Percentiles rank a stretch among this genome's conserved stretches.
Conservation (phyloP, 2,888 invertebrate species). For the Actias luna region DNA sequence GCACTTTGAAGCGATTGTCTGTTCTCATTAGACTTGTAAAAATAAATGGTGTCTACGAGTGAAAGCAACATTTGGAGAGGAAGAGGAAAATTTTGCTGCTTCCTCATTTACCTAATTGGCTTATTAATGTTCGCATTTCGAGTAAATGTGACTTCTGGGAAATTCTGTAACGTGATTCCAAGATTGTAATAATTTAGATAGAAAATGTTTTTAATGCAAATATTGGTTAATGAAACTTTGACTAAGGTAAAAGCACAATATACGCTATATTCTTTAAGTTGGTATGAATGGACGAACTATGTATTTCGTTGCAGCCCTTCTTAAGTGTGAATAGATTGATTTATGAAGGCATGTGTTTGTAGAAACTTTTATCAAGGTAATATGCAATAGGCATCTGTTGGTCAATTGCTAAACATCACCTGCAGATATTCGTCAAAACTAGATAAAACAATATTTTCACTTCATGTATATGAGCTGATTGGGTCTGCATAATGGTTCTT, state of each 20-base stretch:
- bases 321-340: neutral
- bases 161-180: constrained; percentile 18
- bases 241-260: neutral
- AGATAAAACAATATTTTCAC: constrained; percentile 47
- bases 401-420: constrained; percentile 73
- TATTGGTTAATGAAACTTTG: neutral
- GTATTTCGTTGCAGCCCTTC: too few species aligned
- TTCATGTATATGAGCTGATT: constrained; percentile 27
- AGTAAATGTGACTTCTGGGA: constrained; percentile 20
- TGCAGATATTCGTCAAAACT: constrained; percentile 80
- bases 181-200: constrained; percentile 10
- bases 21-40: constrained; percentile 69
- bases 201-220: neutral
- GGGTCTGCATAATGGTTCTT: constrained; percentile 18
- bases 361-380: constrained; percentile 70
- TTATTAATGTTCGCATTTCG: constrained; percentile 31
- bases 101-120: constrained; percentile 47
- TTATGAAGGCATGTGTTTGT: constrained; percentile 46
- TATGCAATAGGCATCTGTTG: constrained; percentile 75
- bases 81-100: constrained; percentile 37
- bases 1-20: constrained; percentile 55
- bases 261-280: neutral
- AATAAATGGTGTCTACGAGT: constrained; percentile 63
- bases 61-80: constrained; percentile 36
- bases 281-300: neutral